Conservation (phyloP, 2,797 vertebrate species). For the Myripristis murdjan region DNA sequence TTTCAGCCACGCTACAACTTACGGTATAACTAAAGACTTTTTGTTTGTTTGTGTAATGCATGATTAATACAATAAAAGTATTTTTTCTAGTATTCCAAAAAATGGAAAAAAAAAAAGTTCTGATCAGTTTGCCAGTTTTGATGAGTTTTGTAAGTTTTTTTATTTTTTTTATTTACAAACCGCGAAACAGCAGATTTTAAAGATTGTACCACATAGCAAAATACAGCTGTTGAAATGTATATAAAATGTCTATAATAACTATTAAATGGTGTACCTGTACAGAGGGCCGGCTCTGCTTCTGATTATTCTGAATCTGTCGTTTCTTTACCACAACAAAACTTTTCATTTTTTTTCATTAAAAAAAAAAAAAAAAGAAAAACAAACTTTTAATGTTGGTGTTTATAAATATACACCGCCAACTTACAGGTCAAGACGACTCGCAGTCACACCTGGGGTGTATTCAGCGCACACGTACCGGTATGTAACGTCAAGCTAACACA, state of each 20-base stretch:
- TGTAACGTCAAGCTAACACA: no score
- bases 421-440: no score
- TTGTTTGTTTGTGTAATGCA: constrained; percentile 96
- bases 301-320: not conserved
- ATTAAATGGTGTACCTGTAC: constrained; percentile 99
- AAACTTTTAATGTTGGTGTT: no score
- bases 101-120: constrained; percentile 88
- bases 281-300: constrained; percentile 62
- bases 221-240: constrained; percentile 97
- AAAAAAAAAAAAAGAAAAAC: no score
- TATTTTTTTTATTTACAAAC: constrained; percentile 94
- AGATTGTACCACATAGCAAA: no score
- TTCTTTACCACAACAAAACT: no score
- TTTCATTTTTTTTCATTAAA: no score
- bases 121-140: constrained; percentile 96
- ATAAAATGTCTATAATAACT: constrained; percentile 99
- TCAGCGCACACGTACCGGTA: no score
- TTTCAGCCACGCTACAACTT: constrained; percentile 82
- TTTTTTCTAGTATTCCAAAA: constrained; percentile 99
- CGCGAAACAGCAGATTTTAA: constrained; percentile 97
- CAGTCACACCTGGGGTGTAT: no score
- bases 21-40: constrained; percentile 90
- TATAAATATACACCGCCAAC: no score
- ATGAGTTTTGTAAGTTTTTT: constrained; percentile 97
- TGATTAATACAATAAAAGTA: constrained; percentile 97